phyloP scores from a whole-genome alignment of 2,888 invertebrate genomes.

The Penaeus monodon region DNA sequence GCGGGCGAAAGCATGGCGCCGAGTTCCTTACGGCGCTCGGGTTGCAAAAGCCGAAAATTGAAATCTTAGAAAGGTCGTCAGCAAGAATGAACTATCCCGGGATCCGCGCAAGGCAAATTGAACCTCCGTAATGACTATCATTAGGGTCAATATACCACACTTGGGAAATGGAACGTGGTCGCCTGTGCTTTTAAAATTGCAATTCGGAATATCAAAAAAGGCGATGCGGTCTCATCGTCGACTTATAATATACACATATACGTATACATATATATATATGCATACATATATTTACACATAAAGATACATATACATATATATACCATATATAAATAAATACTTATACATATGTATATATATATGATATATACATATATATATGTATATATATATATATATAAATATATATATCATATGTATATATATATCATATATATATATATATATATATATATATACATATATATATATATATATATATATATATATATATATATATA shows the following conservation, averaged over 20 bases:
- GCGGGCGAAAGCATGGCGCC: background rate
- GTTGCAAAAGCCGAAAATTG: constrained; percentile 18
- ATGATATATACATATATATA: too few relatives aligned
- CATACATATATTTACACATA: constrained; percentile 1
- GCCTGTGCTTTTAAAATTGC: constrained; percentile 5
- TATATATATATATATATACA: too few relatives aligned
- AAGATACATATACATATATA: background rate
- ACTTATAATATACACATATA: constrained; percentile 22
- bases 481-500: too few relatives aligned
- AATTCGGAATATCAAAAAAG: background rate
- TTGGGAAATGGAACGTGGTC: background rate
- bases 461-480: too few relatives aligned
- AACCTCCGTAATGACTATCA: constrained; percentile 21
- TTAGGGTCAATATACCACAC: constrained; percentile 3
- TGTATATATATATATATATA: too few relatives aligned
- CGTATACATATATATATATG: constrained; percentile 8
- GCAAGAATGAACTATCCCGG: background rate
- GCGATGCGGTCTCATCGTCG: background rate
- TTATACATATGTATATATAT: background rate
- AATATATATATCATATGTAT: too few relatives aligned
- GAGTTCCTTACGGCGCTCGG: constrained; percentile 10
- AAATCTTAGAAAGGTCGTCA: background rate
- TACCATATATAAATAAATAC: background rate
- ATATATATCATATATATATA: background rate
- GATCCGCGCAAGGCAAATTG: constrained; percentile 27